Base-by-base conservation (phyloP, 2,113 vertebrate genomes). In the Larimichthys polyactis region DNA sequence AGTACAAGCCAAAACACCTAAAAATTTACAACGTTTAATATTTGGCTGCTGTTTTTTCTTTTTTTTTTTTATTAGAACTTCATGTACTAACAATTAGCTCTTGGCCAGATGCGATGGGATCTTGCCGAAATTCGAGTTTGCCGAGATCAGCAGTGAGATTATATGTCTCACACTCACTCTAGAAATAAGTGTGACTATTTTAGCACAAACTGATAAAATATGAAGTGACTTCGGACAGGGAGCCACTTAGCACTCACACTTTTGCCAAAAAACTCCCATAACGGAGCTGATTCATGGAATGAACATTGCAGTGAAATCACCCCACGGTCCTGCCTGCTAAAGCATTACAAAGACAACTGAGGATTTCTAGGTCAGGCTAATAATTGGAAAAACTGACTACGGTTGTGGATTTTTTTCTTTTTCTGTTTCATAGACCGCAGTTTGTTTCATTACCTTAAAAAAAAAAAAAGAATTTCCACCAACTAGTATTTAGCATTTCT, bases 331-430 rank as follows among this genome's bases (percentile, higher is more conserved):
- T 83, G 88, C 84, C 85, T 86, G 88, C 87, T 91, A 78, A 82
- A 89, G 91, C 88, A 72, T 87, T 93, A 86, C 89, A 91, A 92
- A 91, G 84, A 92, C 85, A 91, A 87, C 87, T 74, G 65, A 88
- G 75, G 90, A 93, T 93, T 94, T 94, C 92, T 94, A 85, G 93
- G 92, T 95, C 91, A 94, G 87, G 86, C 87, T 92, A 94, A 93
- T 93, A 94, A 94, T 93, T 93, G 92, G 94, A 94, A 93, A 95
- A 95, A 92, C 87, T 93, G 92, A 94, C 91, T 90, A 78, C 58
- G 48, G 84, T 71, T 86, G 81, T 87, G 81, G 78, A 76, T 81
- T 80, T 81, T 81, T 83, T 81, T 79, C 4, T 81, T 89, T 85
- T 82, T 85, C 76, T 88, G 79, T 89, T 78, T 73, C 75, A 83